Evolutionary conservation across 2,888 invertebrate genomes (phyloP).

Genomic region (Teinopalpus imperialis): DNA sequence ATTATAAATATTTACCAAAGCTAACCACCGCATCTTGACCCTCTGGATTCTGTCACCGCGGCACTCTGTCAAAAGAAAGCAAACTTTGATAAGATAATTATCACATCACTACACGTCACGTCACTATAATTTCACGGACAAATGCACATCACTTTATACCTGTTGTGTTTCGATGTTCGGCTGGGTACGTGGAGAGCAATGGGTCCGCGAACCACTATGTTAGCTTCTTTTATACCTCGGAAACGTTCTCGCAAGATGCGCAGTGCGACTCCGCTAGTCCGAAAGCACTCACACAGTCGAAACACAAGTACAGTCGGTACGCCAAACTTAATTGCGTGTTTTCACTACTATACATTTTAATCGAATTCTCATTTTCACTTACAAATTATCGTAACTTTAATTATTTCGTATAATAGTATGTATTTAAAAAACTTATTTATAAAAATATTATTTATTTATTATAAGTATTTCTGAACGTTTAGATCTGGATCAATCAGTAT

Average conservation of each 20-base stretch:
- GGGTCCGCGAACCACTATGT: slow-evolving; percentile 64
- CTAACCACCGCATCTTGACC: slow-evolving; percentile 65
- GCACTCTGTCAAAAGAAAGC: slow-evolving; percentile 75
- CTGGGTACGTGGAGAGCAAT: slow-evolving; percentile 63
- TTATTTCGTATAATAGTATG: too few species aligned
- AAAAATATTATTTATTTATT: too few species aligned
- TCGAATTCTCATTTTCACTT: too few species aligned
- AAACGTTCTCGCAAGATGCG: slow-evolving; percentile 73
- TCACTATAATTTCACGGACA: slow-evolving; percentile 28
- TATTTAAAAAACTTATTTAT: too few species aligned
- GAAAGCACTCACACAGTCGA: slow-evolving; percentile 53
- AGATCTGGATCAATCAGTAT: too few species aligned
- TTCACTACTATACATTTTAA: slow-evolving; percentile 40
- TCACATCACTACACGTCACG: slow-evolving; percentile 38
- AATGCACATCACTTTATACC: slow-evolving; percentile 33
- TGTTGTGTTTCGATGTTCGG: slow-evolving; percentile 35
- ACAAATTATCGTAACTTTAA: too few species aligned
- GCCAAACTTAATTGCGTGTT: slow-evolving; percentile 55
- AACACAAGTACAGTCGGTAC: slow-evolving; percentile 36
- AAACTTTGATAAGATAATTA: slow-evolving; percentile 38
- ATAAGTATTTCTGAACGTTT: too few species aligned
- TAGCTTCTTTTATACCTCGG: slow-evolving; percentile 79
- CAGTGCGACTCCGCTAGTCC: slow-evolving; percentile 54
- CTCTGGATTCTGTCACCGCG: slow-evolving; percentile 41
- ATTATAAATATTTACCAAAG: slow-evolving; percentile 55